Evolutionary conservation across 2,797 vertebrate species (phyloP).

Genomic region (Manis javanica): DNA sequence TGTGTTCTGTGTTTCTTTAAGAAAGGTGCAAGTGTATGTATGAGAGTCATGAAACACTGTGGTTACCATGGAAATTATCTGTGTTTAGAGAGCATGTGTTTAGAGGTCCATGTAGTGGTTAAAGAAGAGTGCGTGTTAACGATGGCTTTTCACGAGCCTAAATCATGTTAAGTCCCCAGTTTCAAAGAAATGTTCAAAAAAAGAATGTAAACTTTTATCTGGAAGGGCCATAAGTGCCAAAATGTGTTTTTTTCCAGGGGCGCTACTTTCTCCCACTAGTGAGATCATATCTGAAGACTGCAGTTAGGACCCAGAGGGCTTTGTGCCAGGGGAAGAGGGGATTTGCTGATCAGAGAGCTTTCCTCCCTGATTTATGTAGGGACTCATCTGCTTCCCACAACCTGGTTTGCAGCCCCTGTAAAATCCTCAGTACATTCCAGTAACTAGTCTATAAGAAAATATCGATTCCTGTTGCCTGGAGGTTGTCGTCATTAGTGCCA

Average conservation of each 20-base stretch:
- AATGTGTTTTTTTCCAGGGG: slow-evolving; percentile 70
- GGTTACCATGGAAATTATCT: slow-evolving; percentile 90
- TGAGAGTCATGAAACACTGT: slow-evolving; percentile 85
- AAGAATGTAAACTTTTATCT: slow-evolving; percentile 63
- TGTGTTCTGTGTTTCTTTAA: slow-evolving; percentile 89
- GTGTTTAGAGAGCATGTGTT: slow-evolving; percentile 88
- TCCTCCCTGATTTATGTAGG: neutral
- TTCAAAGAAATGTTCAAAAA: slow-evolving; percentile 65
- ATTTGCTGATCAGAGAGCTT: slow-evolving; percentile 28
- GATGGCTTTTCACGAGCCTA: slow-evolving; percentile 83
- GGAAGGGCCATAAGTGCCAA: slow-evolving; percentile 73
- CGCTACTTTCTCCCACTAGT: neutral
- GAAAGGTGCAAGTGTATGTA: slow-evolving; percentile 86
- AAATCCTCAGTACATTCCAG: neutral
- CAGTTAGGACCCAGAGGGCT: neutral
- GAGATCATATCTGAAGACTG: slow-evolving; percentile 33
- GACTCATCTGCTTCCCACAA: neutral
- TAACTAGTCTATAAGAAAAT: neutral
- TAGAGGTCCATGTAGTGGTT: slow-evolving; percentile 86
- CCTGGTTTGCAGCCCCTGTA: neutral
- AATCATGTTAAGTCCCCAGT: slow-evolving; percentile 84
- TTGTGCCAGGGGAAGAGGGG: neutral
- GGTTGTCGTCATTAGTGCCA: neutral
- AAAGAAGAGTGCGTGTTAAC: slow-evolving; percentile 85
- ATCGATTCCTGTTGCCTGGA: neutral